These are phyloP conservation scores for Falcaria lacertinaria DNA, from an alignment of 2,888 invertebrate species.

Conservation along the genomic window DNA sequence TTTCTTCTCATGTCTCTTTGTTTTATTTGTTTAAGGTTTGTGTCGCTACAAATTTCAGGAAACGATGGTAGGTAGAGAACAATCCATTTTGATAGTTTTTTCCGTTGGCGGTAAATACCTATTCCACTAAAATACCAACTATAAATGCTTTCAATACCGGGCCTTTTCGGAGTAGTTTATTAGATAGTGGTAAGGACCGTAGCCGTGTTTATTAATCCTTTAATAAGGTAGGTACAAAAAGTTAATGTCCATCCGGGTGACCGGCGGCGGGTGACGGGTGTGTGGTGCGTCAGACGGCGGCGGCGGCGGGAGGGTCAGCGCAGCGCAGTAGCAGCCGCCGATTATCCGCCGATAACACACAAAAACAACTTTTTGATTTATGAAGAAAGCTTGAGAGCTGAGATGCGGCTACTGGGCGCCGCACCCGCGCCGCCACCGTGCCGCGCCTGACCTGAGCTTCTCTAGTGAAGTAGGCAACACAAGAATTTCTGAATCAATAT, in stretches of 20 bases:
- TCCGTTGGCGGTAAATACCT: too few species aligned
- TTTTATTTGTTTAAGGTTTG: too few species aligned
- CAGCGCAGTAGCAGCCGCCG: slow-evolving; percentile 67
- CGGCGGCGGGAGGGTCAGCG: slow-evolving; percentile 28
- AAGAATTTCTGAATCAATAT: slow-evolving; percentile 5
- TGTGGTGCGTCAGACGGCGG: slow-evolving; percentile 15
- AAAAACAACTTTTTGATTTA: slow-evolving; percentile 78
- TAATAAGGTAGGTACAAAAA: slow-evolving; percentile 59
- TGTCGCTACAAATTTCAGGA: too few species aligned
- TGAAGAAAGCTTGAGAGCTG: slow-evolving; percentile 58
- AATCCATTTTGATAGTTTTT: too few species aligned
- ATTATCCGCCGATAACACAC: slow-evolving; percentile 73
- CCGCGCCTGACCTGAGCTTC: slow-evolving; percentile 29
- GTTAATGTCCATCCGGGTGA: slow-evolving; percentile 51
- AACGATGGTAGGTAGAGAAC: too few species aligned
- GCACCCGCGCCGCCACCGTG: slow-evolving; percentile 18
- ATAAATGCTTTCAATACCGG: slow-evolving; percentile 53
- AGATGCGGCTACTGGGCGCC: slow-evolving; percentile 70
- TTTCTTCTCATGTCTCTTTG: too few species aligned
- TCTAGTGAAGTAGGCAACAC: slow-evolving; percentile 39
- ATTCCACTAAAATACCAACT: slow-evolving; percentile 41
- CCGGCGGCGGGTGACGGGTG: slow-evolving; percentile 9
- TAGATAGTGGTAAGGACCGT: slow-evolving; percentile 32
- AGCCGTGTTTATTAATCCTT: slow-evolving; percentile 54
- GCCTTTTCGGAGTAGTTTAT: slow-evolving; percentile 31